These are phyloP conservation scores for Cryptocheilus praepositus DNA, from an alignment of 2,888 invertebrate genomes.

Conservation along the genomic window DNA sequence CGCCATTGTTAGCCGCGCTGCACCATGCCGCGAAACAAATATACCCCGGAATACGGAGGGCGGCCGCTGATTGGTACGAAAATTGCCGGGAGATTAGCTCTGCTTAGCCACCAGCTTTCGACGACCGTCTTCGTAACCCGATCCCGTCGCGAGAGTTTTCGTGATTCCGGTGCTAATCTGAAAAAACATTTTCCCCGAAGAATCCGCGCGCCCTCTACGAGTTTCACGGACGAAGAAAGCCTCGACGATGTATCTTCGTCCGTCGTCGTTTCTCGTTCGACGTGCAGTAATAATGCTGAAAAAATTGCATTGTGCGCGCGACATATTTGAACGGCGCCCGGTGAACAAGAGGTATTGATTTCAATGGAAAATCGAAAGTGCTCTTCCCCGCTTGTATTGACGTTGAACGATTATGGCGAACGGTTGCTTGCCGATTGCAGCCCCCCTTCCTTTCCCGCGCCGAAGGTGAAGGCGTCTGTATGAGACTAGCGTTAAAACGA, in stretches of 20 bases:
- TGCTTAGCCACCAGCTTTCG: constrained; percentile 40
- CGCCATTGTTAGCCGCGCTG: constrained; percentile 49
- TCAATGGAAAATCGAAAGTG: not conserved
- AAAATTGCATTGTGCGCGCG: no score
- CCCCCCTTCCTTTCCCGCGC: not conserved
- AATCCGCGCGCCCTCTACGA: no score
- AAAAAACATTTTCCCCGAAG: not conserved
- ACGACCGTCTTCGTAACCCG: not conserved
- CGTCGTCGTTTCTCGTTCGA: not conserved
- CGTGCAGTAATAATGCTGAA: not conserved
- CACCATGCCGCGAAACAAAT: constrained; percentile 58
- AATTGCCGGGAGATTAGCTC: constrained; percentile 40
- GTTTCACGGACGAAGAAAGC: no score
- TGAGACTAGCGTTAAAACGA: constrained; percentile 1
- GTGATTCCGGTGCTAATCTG: not conserved
- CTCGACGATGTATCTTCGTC: no score
- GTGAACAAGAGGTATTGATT: constrained; percentile 1
- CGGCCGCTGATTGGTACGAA: constrained; percentile 22
- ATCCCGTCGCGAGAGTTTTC: not conserved
- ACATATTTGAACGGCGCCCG: no score
- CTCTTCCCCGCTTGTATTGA: no score
- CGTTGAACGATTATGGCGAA: no score
- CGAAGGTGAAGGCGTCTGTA: not conserved
- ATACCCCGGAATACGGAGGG: constrained; percentile 25
- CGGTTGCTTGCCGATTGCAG: no score